Percentiles rank a stretch among this genome's conserved stretches.
Evolutionary conservation across 2,888 invertebrate species (phyloP).

Genomic region (Himalopsyche japonica): DNA sequence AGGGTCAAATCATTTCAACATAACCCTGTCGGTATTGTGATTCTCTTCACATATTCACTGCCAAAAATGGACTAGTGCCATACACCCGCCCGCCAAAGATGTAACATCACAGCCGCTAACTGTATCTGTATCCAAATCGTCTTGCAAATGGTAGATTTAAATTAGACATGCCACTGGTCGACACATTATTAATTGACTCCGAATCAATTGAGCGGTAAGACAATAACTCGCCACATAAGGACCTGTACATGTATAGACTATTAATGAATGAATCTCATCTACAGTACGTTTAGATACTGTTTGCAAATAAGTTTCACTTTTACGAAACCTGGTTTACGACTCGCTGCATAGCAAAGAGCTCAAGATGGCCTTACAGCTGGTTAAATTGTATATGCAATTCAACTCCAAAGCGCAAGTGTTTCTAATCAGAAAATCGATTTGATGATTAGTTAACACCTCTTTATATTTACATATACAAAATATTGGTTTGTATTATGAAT

Average conservation of each 20-base stretch:
- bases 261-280: background rate
- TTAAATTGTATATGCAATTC: no score
- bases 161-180: background rate
- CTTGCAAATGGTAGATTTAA: background rate
- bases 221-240: background rate
- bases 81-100: background rate
- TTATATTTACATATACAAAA: no score
- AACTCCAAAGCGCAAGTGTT: no score
- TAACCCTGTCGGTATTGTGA: no score
- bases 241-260: background rate
- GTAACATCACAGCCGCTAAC: background rate
- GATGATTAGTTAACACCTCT: no score
- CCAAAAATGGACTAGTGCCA: background rate
- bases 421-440: no score
- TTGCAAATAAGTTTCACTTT: background rate
- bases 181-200: background rate
- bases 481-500: no score
- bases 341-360: no score
- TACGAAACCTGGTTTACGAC: background rate
- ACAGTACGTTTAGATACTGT: conserved; percentile 14
- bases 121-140: background rate
- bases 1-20: no score
- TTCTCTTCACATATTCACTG: background rate
- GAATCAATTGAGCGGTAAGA: conserved; percentile 12
- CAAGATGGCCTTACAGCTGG: no score